Evolutionary conservation across 1,140 invertebrate species (phyloP).

Genomic region (Euwallacea fornicatus): DNA sequence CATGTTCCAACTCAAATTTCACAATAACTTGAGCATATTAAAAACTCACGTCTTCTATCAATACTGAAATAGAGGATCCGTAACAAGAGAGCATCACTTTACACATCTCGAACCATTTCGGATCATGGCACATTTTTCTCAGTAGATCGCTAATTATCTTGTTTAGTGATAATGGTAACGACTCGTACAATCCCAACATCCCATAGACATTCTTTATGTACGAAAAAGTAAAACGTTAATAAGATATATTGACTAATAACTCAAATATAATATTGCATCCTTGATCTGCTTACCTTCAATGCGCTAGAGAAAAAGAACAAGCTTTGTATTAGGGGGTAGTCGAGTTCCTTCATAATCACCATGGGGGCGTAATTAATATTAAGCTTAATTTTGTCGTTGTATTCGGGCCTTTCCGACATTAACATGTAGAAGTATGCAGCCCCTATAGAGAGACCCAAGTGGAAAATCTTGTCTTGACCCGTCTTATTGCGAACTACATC

Average conservation of each 20-base stretch:
- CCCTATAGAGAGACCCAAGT: conserved; percentile 56
- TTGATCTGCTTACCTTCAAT: background rate
- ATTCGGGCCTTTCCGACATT: conserved; percentile 63
- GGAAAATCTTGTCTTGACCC: conserved; percentile 38
- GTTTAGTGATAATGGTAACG: background rate
- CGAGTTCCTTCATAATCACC: conserved; percentile 1
- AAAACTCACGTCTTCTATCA: conserved; percentile 14
- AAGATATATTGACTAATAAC: background rate
- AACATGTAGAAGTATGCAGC: conserved; percentile 66
- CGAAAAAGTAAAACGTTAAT: background rate
- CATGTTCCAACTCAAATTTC: background rate
- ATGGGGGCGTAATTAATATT: conserved; percentile 19
- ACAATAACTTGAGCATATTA: background rate
- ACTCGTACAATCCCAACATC: background rate
- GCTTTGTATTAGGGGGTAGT: conserved; percentile 8
- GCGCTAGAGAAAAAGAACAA: background rate
- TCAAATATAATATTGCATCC: background rate
- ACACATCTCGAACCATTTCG: background rate
- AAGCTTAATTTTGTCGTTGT: conserved; percentile 58
- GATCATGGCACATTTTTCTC: conserved; percentile 4
- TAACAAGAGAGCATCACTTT: background rate
- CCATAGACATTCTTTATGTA: background rate
- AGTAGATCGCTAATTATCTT: background rate
- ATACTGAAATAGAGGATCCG: background rate
- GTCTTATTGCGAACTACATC: conserved; percentile 55